These are phyloP conservation scores for Protobothrops mucrosquamatus DNA, from an alignment of 2,113 vertebrate genomes.

Conservation along the genomic window DNA sequence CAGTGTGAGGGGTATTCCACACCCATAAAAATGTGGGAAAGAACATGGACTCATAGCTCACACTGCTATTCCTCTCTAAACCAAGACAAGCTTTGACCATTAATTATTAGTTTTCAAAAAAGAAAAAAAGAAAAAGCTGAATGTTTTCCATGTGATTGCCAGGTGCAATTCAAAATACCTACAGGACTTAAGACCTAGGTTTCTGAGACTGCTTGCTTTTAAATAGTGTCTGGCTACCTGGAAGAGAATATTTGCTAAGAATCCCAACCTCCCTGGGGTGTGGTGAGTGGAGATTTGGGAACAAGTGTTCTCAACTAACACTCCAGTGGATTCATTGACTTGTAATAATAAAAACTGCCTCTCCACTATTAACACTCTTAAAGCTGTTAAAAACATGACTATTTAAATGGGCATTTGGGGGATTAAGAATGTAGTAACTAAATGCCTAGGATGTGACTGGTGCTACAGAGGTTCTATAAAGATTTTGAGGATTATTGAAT, in stretches of 20 bases:
- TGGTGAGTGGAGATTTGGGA: not conserved
- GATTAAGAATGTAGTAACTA: not conserved
- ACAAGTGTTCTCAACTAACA: not conserved
- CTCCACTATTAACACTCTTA: not conserved
- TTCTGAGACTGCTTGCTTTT: not conserved
- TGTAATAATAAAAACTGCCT: not conserved
- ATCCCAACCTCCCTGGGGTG: not conserved
- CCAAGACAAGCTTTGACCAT: no score
- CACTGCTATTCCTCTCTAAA: no score
- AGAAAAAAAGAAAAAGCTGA: not conserved
- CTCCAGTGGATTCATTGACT: not conserved
- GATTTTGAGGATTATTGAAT: not conserved
- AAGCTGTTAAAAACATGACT: not conserved
- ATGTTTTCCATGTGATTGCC: not conserved
- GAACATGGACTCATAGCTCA: no score
- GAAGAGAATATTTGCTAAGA: not conserved
- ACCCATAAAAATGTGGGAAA: no score
- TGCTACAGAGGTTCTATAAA: not conserved
- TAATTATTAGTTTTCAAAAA: not conserved
- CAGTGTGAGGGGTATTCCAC: no score
- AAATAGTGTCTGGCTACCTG: not conserved
- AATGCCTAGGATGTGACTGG: not conserved
- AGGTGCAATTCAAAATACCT: not conserved
- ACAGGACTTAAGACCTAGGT: not conserved
- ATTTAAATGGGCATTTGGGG: not conserved